Evolutionary conservation across 2,888 invertebrate genomes (phyloP).

Genomic region (Mimas tiliae): DNA sequence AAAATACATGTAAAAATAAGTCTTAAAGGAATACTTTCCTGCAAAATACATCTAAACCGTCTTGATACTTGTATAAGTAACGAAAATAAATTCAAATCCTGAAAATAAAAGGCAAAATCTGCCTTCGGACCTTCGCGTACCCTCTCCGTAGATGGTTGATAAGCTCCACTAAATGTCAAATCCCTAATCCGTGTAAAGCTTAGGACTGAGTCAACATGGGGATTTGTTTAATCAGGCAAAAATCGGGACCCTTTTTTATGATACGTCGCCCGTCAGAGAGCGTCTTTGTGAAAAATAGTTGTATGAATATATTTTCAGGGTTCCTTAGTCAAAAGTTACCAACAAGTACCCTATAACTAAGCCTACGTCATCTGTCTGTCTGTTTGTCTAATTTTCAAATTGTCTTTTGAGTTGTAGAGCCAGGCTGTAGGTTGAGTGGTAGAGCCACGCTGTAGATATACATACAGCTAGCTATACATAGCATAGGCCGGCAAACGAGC

Average conservation of each 20-base stretch:
- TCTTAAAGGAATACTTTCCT: too few species aligned
- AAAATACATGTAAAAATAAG: too few species aligned
- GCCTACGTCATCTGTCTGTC: too few species aligned
- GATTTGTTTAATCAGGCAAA: conserved; percentile 42
- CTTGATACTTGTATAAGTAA: conserved; percentile 1
- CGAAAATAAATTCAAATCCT: conserved; percentile 13
- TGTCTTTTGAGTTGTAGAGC: too few species aligned
- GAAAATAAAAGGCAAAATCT: conserved; percentile 17
- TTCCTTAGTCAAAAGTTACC: too few species aligned
- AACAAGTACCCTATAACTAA: too few species aligned
- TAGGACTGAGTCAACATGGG: conserved; percentile 38
- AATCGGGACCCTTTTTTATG: conserved; percentile 39
- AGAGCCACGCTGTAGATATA: too few species aligned
- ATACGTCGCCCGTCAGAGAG: conserved; percentile 17
- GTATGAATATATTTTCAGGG: too few species aligned
- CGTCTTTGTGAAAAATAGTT: background rate
- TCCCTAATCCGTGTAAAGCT: conserved; percentile 36
- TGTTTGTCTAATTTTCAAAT: too few species aligned
- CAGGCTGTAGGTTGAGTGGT: too few species aligned
- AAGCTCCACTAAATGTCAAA: conserved; percentile 31
- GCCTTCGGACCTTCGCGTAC: conserved; percentile 4
- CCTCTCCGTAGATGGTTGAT: background rate
- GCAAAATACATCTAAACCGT: background rate
- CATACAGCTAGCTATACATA: too few species aligned
- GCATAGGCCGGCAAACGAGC: too few species aligned